Base-by-base conservation (phyloP, 2,113 vertebrate genomes). In the Cyanoliseus patagonus region DNA sequence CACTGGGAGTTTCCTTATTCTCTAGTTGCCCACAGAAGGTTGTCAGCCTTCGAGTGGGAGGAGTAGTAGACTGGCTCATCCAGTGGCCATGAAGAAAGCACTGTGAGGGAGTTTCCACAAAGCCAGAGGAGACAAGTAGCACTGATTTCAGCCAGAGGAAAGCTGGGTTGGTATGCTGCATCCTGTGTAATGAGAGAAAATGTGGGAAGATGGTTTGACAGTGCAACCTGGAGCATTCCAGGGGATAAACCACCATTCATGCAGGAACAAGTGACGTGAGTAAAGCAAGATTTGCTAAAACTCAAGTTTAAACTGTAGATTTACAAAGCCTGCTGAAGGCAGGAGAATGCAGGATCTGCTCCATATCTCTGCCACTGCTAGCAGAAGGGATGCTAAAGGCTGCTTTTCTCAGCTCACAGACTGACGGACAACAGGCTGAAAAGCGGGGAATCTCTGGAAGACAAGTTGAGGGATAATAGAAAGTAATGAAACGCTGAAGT, bases 51-150 rank as follows among this genome's bases (percentile, higher is more conserved):
- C 17, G 31, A 80, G 88, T 80, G 92, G 92, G 95, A 96, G 92
- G 95, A 89, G 92, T 78, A 74, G 28, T 37, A 89, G 84, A 94
- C 87, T 69, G 73, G 87, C 68, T 89, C 5, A 25, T 77, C 95
- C 87, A 84, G 84, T 83, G 94, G 92, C 92, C 73, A 5, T n/a
- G 70, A 92, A 57, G 94, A 90, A 77, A 89, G 77, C 77, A 1
- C 33, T 7, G 8, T 31, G 69, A 95, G 81, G 68, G 90, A 93
- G 77, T 44, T 59, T 41, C 87, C 87, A 77, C 84, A 51, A 77
- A 94, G n/a, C 67, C 94, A 67, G 42, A 76, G 88, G 61, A 83
- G 86, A 12, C 57, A 69, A 90, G 19, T 63, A 51, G 13, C 25
- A 0, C 11, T 24, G 27, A 39, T 75, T 41, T 52, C 63, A 11